phyloP scores from a whole-genome alignment of 1,140 invertebrate species.

The Arion vulgaris region DNA sequence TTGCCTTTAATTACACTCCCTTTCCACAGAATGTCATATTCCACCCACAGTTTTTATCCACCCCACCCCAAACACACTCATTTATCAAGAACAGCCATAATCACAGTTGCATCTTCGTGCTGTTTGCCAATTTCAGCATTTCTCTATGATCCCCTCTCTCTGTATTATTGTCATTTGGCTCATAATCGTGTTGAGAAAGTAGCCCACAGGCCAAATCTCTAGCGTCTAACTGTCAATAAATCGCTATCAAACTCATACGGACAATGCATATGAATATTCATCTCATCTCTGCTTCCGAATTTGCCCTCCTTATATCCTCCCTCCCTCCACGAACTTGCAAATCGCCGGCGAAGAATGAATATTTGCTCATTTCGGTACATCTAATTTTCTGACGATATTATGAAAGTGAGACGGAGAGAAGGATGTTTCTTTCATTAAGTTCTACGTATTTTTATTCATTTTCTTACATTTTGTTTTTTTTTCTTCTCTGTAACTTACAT shows the following conservation, averaged over 20 bases:
- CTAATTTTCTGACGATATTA: background rate
- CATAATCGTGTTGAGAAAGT: background rate
- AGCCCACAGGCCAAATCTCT: background rate
- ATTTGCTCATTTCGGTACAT: background rate
- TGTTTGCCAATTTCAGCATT: background rate
- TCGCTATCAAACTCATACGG: conserved; percentile 20
- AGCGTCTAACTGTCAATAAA: conserved; percentile 8
- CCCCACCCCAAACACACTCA: background rate
- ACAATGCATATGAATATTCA: conserved; percentile 27
- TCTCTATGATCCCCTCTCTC: conserved; percentile 1
- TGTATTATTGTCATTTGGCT: conserved; percentile 19
- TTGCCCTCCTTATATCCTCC: background rate
- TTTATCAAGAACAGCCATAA: conserved; percentile 3
- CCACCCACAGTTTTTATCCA: too few species aligned
- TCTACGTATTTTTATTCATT: too few species aligned
- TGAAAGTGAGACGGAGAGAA: too few species aligned
- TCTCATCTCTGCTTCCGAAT: too few species aligned
- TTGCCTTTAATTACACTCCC: background rate
- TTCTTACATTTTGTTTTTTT: too few species aligned
- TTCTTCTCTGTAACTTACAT: too few species aligned
- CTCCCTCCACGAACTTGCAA: background rate
- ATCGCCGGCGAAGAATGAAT: background rate
- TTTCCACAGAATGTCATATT: background rate
- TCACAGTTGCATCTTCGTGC: conserved; percentile 2
- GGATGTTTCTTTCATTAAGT: too few species aligned